These are phyloP conservation scores for Drosophila differens DNA, from an alignment of 2,888 invertebrate species.

Conservation along the genomic window DNA sequence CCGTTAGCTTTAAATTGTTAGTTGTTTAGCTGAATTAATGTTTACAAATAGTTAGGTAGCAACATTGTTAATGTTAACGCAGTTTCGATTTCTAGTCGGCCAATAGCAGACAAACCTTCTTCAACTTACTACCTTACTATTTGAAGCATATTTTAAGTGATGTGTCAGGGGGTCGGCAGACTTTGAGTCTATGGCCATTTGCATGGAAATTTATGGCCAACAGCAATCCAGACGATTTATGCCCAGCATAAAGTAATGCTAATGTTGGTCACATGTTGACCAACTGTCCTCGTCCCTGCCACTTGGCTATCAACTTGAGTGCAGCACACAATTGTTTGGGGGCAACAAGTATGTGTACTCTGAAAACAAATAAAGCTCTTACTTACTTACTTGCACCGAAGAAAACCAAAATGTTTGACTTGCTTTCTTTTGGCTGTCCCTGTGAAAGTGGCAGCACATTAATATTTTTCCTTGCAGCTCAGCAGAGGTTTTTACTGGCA, in stretches of 20 bases:
- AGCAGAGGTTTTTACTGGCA: neutral
- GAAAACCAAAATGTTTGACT: constrained; percentile 6
- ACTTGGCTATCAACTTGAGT: constrained; percentile 21
- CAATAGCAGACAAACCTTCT: neutral
- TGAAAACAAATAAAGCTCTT: constrained; percentile 52
- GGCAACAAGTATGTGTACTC: constrained; percentile 35
- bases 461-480: constrained; percentile 10
- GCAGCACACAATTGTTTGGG: constrained; percentile 55
- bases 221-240: constrained; percentile 69
- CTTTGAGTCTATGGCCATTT: constrained; percentile 19
- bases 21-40: constrained; percentile 6
- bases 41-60: constrained; percentile 13
- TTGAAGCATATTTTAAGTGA: neutral
- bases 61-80: neutral
- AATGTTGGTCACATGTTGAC: constrained; percentile 60
- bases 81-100: constrained; percentile 13
- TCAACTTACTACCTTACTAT: constrained; percentile 3
- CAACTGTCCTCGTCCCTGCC: constrained; percentile 35
- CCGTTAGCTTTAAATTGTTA: neutral
- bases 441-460: constrained; percentile 5
- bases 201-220: constrained; percentile 38
- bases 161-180: constrained; percentile 22
- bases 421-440: neutral
- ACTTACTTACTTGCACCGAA: constrained; percentile 42
- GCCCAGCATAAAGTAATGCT: constrained; percentile 52